Evolutionary conservation across 2,797 vertebrate species (phyloP).

Genomic region (Neosalanx taihuensis): DNA sequence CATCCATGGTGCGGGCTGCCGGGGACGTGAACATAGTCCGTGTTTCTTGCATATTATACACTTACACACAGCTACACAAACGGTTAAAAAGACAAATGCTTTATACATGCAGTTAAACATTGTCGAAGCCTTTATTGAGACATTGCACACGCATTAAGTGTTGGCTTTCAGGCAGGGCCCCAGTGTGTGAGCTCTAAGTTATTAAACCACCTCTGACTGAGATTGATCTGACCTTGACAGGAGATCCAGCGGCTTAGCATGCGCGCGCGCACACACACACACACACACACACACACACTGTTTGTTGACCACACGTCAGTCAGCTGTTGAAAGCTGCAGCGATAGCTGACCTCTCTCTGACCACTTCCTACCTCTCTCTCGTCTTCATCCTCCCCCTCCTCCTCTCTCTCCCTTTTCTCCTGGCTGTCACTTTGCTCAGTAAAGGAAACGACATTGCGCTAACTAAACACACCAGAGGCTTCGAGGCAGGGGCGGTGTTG

Average conservation of each 20-base stretch:
- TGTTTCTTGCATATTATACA: not conserved
- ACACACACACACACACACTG: conserved; percentile 1
- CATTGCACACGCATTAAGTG: not conserved
- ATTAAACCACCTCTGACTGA: not conserved
- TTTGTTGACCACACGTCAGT: not conserved
- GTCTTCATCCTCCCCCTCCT: too few relatives aligned
- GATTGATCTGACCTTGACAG: not conserved
- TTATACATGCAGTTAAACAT: too few relatives aligned
- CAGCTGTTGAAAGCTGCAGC: not conserved
- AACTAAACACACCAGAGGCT: not conserved
- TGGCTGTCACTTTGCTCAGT: not conserved
- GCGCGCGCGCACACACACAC: conserved; percentile 3
- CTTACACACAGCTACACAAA: too few relatives aligned
- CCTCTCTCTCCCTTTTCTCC: not conserved
- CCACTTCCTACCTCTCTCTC: not conserved
- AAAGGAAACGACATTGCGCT: too few relatives aligned
- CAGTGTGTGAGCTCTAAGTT: not conserved
- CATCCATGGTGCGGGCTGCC: too few relatives aligned
- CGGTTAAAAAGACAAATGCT: too few relatives aligned
- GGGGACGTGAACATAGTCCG: too few relatives aligned
- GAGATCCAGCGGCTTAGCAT: not conserved
- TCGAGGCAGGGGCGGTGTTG: not conserved
- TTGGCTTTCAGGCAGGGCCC: not conserved
- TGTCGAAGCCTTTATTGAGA: not conserved
- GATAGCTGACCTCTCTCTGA: not conserved